A percentile compares a stretch with the other conserved stretches of the same genome.
Evolutionary conservation across 2,113 vertebrate species (phyloP).

Genomic region (Oriolus oriolus): DNA sequence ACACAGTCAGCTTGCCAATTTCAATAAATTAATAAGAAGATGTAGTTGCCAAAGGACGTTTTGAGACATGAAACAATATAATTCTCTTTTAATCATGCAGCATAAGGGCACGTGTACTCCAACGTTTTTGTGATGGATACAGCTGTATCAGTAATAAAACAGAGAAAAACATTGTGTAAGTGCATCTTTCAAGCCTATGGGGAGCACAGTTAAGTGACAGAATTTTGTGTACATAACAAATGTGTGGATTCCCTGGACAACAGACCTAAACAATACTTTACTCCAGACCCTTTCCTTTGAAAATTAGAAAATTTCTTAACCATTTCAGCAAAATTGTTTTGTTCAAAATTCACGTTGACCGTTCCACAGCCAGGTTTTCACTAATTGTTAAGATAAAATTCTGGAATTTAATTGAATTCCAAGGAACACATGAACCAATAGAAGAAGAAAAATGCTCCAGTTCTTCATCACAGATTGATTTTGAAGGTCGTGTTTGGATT

Average conservation of each 20-base stretch:
- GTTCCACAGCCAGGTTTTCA: not conserved
- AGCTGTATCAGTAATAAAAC: not conserved
- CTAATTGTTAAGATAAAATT: not conserved
- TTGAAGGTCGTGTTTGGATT: not conserved
- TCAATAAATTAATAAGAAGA: not conserved
- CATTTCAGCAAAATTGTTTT: not conserved
- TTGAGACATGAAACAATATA: not conserved
- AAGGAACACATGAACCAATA: not conserved
- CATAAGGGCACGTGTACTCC: not conserved
- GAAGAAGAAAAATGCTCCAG: not conserved
- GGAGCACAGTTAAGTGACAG: not conserved
- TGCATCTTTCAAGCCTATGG: not conserved
- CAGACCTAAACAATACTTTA: not conserved
- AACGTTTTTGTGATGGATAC: not conserved
- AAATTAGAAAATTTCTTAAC: not conserved
- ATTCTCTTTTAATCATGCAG: not conserved
- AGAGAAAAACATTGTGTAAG: not conserved
- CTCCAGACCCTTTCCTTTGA: not conserved
- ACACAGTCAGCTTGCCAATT: not conserved
- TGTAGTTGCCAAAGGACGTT: not conserved
- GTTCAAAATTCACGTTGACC: not conserved
- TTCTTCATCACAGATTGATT: not conserved
- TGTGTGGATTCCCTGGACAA: not conserved
- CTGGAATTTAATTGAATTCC: not conserved
- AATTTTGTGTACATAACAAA: not conserved